Conservation (phyloP, 2,113 vertebrate genomes). For the Neogobius melanostomus region DNA sequence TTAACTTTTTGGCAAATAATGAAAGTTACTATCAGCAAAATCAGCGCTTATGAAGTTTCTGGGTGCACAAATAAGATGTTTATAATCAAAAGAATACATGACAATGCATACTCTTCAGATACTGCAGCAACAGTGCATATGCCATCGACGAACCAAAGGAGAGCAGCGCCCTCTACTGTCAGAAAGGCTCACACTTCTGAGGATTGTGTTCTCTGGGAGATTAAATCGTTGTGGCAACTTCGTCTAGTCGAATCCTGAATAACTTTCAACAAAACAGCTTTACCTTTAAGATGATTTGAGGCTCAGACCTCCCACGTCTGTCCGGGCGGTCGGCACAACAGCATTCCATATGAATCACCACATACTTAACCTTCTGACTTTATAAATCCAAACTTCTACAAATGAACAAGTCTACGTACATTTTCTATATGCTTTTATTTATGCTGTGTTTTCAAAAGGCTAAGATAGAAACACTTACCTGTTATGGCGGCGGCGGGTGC, state of each 20-base stretch:
- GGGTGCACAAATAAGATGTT: no score
- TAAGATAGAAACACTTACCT: no score
- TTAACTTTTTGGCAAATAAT: no score
- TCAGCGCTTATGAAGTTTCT: no score
- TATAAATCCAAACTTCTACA: not conserved
- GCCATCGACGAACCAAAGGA: slow-evolving; percentile 1
- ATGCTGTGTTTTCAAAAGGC: no score
- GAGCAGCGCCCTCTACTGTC: slow-evolving; percentile 64
- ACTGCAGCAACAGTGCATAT: not conserved
- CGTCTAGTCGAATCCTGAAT: slow-evolving; percentile 2
- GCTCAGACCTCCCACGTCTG: slow-evolving; percentile 33
- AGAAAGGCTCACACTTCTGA: not conserved
- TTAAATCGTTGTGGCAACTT: not conserved
- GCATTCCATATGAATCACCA: slow-evolving; percentile 32
- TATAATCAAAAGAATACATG: not conserved
- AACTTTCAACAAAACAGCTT: slow-evolving; percentile 24
- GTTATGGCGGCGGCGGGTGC: not conserved
- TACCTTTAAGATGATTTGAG: slow-evolving; percentile 43
- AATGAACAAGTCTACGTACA: no score
- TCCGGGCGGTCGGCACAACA: slow-evolving; percentile 15
- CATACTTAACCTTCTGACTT: not conserved
- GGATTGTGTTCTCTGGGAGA: not conserved
- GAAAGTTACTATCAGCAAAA: no score
- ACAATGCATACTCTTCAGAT: not conserved
- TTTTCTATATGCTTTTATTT: no score